phyloP scores from a whole-genome alignment of 2,113 vertebrate genomes.

The Panthera leo region DNA sequence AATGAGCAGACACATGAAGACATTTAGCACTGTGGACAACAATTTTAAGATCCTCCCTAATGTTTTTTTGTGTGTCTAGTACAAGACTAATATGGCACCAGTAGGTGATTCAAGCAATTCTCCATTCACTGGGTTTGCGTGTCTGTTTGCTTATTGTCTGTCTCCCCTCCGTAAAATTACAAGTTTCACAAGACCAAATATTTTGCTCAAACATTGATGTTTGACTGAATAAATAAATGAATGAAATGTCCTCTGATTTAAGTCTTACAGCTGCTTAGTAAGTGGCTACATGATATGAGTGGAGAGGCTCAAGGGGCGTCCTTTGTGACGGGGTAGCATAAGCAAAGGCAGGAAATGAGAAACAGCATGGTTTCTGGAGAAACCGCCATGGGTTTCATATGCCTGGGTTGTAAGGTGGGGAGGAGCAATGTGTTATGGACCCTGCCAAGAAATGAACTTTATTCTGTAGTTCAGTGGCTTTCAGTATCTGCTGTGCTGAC shows the following conservation, averaged over 20 bases:
- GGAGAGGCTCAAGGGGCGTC: accelerated
- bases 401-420: background rate
- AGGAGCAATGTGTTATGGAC: accelerated
- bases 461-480: background rate
- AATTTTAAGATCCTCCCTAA: background rate
- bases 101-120: background rate
- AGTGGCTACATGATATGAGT: background rate
- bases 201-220: background rate
- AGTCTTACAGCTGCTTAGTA: background rate
- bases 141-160: background rate
- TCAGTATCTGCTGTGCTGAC: background rate
- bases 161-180: background rate
- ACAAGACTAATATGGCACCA: too few relatives aligned
- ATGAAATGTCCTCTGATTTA: background rate
- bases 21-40: background rate
- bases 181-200: background rate
- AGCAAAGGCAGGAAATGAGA: background rate
- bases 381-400: background rate
- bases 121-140: background rate
- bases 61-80: background rate
- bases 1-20: background rate
- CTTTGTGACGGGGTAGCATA: background rate
- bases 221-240: slow-evolving; percentile 14
- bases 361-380: accelerated
- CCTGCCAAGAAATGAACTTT: background rate